Percentiles rank a stretch among this genome's conserved stretches.
Evolutionary conservation across 2,797 vertebrate genomes (phyloP).

Genomic region (Peromyscus nudipes): DNA sequence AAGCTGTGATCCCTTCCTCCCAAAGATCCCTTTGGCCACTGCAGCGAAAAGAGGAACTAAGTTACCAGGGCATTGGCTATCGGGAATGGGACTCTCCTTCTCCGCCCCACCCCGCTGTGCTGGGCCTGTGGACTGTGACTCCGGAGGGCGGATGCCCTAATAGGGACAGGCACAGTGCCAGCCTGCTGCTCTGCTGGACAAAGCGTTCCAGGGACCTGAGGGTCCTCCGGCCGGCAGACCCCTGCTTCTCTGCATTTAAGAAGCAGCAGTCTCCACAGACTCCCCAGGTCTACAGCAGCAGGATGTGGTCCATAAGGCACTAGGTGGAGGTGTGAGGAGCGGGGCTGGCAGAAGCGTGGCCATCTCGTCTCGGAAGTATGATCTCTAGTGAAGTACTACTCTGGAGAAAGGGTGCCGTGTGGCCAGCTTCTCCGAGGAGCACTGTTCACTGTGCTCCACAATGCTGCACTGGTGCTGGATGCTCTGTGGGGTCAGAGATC

Average conservation of each 20-base stretch:
- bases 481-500: neutral
- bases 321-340: neutral
- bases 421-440: neutral
- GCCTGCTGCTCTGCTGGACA: neutral
- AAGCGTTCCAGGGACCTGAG: neutral
- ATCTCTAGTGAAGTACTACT: neutral
- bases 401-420: neutral
- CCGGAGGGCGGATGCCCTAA: neutral
- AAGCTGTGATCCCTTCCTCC: neutral
- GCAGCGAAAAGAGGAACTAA: neutral
- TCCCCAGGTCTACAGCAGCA: neutral
- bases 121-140: neutral
- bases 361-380: neutral
- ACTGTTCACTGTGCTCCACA: neutral
- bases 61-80: neutral
- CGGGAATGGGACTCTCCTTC: neutral
- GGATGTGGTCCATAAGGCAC: neutral
- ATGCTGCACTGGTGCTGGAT: neutral
- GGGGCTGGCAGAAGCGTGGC: rapidly evolving
- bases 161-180: neutral
- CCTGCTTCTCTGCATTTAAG: neutral
- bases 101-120: rapidly evolving
- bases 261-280: neutral
- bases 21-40: neutral
- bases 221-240: neutral